phyloP scores from a whole-genome alignment of 2,888 invertebrate species.

The Physocephala rufipes region DNA sequence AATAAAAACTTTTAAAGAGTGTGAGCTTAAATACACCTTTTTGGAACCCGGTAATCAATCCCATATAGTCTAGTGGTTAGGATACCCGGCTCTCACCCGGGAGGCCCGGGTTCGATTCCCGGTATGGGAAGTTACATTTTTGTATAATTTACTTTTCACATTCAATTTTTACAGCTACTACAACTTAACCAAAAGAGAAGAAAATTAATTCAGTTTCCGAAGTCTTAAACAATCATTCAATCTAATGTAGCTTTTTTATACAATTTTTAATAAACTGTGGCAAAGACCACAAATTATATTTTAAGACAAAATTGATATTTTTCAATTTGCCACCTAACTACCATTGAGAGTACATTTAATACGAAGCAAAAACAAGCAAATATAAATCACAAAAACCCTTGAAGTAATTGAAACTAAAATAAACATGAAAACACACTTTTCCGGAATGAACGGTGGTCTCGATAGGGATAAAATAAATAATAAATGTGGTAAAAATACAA shows the following conservation, averaged over 20 bases:
- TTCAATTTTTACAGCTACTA: no score
- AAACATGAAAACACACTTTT: constrained; percentile 33
- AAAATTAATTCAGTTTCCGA: no score
- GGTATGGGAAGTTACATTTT: constrained; percentile 74
- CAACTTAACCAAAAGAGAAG: no score
- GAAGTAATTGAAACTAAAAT: constrained; percentile 1
- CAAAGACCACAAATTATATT: no score
- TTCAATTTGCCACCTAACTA: no score
- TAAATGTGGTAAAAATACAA: background rate
- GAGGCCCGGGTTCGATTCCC: constrained; percentile 84
- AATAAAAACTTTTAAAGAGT: background rate
- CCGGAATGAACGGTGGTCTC: constrained; percentile 10
- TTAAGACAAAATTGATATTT: no score
- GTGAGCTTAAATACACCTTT: background rate
- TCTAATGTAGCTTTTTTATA: no score
- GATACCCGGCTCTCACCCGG: constrained; percentile 62
- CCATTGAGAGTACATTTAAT: no score
- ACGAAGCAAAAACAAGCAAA: background rate
- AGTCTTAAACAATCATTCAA: no score
- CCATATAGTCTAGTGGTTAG: constrained; percentile 62
- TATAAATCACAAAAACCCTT: background rate
- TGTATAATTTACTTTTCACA: background rate
- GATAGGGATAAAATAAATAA: background rate
- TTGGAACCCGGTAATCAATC: no score
- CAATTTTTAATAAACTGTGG: no score